phyloP scores from a whole-genome alignment of 2,888 invertebrate species.

The Neoaliturus tenellus region DNA sequence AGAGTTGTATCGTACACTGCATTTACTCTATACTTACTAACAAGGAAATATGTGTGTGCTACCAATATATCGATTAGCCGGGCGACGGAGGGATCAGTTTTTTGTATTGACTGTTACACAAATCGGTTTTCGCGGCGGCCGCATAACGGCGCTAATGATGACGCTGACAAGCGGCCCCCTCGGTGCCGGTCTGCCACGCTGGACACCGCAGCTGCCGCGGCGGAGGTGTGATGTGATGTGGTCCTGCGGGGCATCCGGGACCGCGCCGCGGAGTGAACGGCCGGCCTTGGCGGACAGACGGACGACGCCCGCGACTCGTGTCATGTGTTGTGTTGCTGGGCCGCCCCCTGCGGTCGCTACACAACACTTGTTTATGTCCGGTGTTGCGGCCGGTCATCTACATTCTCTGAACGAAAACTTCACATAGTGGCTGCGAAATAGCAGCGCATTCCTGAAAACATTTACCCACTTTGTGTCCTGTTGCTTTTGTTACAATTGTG shows the following conservation, averaged over 20 bases:
- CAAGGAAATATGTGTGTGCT: too few species aligned
- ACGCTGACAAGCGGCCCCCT: background rate
- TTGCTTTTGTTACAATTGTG: too few species aligned
- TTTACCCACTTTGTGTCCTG: too few species aligned
- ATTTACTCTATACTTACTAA: too few species aligned
- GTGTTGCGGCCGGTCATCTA: background rate
- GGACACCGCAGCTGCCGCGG: too few species aligned
- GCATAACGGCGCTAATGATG: background rate
- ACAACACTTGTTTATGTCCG: background rate
- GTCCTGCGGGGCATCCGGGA: background rate
- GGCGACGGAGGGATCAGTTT: background rate
- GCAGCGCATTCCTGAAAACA: too few species aligned
- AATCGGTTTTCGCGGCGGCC: background rate
- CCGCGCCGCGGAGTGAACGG: conserved; percentile 5
- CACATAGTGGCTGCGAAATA: too few species aligned
- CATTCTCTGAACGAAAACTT: too few species aligned
- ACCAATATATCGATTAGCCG: background rate
- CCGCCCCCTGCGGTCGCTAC: background rate
- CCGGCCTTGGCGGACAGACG: background rate
- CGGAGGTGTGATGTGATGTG: background rate
- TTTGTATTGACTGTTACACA: background rate
- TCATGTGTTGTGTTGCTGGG: too few species aligned
- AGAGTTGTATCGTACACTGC: too few species aligned
- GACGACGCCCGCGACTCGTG: background rate
- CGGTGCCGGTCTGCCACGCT: too few species aligned